Base-by-base conservation (phyloP, 2,797 vertebrate genomes). In the Harpagifer antarcticus region DNA sequence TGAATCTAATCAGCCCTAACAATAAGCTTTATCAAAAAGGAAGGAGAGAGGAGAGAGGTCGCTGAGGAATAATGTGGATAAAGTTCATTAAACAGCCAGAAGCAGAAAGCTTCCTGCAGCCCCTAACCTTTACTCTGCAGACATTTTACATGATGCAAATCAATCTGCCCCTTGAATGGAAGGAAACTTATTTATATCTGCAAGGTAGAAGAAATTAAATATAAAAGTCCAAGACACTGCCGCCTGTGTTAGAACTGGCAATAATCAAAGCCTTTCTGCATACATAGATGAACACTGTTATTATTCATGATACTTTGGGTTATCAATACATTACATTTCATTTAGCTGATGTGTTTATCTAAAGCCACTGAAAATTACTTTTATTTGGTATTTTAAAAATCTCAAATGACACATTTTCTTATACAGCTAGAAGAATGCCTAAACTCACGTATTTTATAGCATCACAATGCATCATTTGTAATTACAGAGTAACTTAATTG, bases 91-190 rank as follows among this genome's bases (percentile, higher is more conserved):
- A 84, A 73, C 47, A 64, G 76, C 82, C 66, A 31, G 48, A 49
- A 74, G 81, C 72, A 58, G 31, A 52, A 64, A 69, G 58, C 61
- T 52, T 52, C 23, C 60, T 63, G 59, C 27, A 50, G 68, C 56
- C 71, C 63, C 77, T 74, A 61, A 79, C 58, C 65, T 75, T 73
- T 72, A 69, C 61, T 58, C 33, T 48, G 53, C 63, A 70, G 61
- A 68, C 49, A 68, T 59, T 71, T 53, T 37, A 68, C 49, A 61
- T 37, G 49, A 65, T 37, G 33, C 12, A 58, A 69, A 65, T 78
- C 31, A 53, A 37, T 63, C 59, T 61, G 50, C 37, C 43, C 23
- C 52, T 16, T 44, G 60, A 49, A 27, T 54, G 14, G 17, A 52
- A 20, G 17, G 27, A 59, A 57, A 40, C 27, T 5, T 1, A 37